Conservation (phyloP, 2,113 vertebrate genomes). For the Oncorhynchus masou region DNA sequence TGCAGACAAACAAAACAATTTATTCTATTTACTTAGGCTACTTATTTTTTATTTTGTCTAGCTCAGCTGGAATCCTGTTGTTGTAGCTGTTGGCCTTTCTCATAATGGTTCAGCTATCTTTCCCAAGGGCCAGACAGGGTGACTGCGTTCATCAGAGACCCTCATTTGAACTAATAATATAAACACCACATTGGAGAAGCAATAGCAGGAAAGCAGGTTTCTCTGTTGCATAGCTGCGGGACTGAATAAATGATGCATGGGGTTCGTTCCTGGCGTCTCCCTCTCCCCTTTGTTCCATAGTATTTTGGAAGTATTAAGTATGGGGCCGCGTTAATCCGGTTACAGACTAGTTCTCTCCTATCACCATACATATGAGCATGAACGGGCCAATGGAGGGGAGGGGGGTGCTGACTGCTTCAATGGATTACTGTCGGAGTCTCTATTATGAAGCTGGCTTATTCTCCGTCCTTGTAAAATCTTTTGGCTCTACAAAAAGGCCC, state of each 20-base stretch:
- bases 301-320: conserved; percentile 7
- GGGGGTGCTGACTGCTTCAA: background rate
- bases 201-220: background rate
- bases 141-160: background rate
- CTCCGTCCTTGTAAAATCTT: background rate
- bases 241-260: background rate
- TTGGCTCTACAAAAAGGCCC: background rate
- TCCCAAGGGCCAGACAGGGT: background rate
- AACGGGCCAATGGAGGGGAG: background rate
- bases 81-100: background rate
- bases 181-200: background rate
- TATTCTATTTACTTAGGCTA: background rate
- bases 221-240: background rate
- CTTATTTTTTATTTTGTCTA: no score
- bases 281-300: background rate
- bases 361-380: background rate
- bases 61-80: background rate
- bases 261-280: background rate
- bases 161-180: conserved; percentile 6
- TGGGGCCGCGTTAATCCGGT: background rate
- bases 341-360: background rate
- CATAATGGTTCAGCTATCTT: background rate
- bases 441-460: background rate
- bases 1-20: no score
- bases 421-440: background rate